Evolutionary conservation across 2,888 invertebrate species (phyloP).

Genomic region (Athalia cordata): DNA sequence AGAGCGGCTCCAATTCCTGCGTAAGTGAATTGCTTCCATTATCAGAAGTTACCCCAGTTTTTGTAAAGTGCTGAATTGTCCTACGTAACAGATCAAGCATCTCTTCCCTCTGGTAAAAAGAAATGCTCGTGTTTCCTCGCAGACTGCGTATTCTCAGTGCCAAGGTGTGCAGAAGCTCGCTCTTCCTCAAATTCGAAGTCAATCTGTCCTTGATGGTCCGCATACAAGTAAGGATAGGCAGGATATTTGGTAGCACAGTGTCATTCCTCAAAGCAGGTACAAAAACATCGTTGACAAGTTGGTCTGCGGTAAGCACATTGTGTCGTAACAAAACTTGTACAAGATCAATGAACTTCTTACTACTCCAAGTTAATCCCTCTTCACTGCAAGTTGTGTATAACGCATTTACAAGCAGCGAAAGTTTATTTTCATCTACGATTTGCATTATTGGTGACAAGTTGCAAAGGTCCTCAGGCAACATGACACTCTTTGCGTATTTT

Average conservation of each 20-base stretch:
- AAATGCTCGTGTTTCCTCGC: conserved; percentile 50
- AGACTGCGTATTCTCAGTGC: conserved; percentile 52
- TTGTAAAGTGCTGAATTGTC: conserved; percentile 51
- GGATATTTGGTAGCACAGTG: conserved; percentile 49
- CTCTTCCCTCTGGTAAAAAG: conserved; percentile 53
- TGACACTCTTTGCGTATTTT: conserved; percentile 56
- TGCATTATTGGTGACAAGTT: conserved; percentile 60
- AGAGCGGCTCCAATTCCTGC: conserved; percentile 50
- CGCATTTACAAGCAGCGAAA: conserved; percentile 51
- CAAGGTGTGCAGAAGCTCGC: conserved; percentile 50
- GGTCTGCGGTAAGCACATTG: conserved; percentile 51
- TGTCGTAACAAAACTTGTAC: conserved; percentile 50
- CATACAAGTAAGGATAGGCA: conserved; percentile 52
- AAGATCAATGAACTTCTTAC: conserved; percentile 58
- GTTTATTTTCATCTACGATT: conserved; percentile 53
- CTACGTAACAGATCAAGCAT: conserved; percentile 51
- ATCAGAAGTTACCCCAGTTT: conserved; percentile 9
- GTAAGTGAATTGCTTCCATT: conserved; percentile 38
- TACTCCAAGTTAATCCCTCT: conserved; percentile 52
- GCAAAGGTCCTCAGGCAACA: conserved; percentile 58
- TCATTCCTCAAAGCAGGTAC: conserved; percentile 56
- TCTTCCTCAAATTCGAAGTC: conserved; percentile 33
- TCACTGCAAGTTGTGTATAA: conserved; percentile 54
- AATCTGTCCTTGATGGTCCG: conserved; percentile 48
- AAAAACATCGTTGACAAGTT: conserved; percentile 61